Evolutionary conservation across 2,888 invertebrate genomes (phyloP), one percentile per base, ranked within the genome.

Genomic region (Acleris sparsana): DNA sequence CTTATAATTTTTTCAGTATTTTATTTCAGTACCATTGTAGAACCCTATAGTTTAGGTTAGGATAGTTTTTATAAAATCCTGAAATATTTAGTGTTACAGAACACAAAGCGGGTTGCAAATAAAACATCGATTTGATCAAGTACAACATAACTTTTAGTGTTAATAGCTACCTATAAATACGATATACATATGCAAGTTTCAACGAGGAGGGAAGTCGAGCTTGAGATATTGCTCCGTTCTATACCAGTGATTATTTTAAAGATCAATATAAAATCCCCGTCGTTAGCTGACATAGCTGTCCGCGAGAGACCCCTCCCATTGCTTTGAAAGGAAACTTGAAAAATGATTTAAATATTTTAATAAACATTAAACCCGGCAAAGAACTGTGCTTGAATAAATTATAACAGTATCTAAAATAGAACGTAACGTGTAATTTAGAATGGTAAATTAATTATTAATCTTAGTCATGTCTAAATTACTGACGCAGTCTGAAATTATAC

Each of bases 271-370:
- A 46, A 46, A 57, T 57, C 25, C 44, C 25, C 25, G 22, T 56
- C 56, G 46, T 57, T 29, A 57, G n/a, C 46, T 46, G 25, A 11
- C 57, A 46, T 46, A 46, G 25, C 46, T 46, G 25, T 13, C 57
- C 17, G 44, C 44, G 9, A 16, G 43, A 25, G 22, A 57, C 46
- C 46, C 57, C 57, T 46, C 57, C 57, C 57, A 57, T 46, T 57
- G 20, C 57, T 57, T 57, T 57, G 46, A 57, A 57, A 57, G 57
- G 57, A 57, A 57, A 57, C 57, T 57, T 57, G 57, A 57, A 57
- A 11, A 46, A n/a, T 17, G 17, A 57, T 57, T 57, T 57, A 57
- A 57, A 57, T 57, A 57, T 57, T 57, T 57, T 57, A 57, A 57
- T 57, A 57, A 57, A 57, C 57, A 57, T 57, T 46, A 44, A 20